Base-by-base conservation (phyloP, 2,113 vertebrate species). In the Turdus rufiventris region DNA sequence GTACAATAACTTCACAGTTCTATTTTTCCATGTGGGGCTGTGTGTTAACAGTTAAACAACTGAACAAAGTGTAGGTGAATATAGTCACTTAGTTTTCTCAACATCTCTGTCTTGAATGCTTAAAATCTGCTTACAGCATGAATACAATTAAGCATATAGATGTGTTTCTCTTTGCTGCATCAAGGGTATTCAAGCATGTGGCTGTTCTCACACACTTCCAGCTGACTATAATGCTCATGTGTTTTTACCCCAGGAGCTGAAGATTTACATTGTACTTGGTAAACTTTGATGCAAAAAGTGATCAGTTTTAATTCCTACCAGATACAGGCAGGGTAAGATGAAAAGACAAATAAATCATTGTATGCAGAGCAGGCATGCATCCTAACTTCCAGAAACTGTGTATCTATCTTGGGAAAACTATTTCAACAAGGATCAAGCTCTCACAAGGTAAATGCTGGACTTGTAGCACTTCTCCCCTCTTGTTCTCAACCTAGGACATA, bases 311-410 rank as follows among this genome's bases (percentile, higher is more conserved):
- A 33, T 34, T 93, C 33, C 57, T 34, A 58, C 31, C 24, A 72
- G n/a, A n/a, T 85, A 58, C 1, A 66, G 17, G 40, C 57, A 82
- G 81, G 65, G 36, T 68, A 60, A 76, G 45, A 60, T 8, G n/a
- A 51, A 91, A 26, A 51, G 5, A 6, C 0, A 0, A 66, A 71
- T 62, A 70, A 84, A 89, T 45, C 1, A 0, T 8, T 78, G 48
- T 29, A n/a, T 33, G 60, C 18, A 71, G 66, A 62, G 48, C 53
- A 65, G 12, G 3, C 36, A 16, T 89, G 43, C 38, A 29, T 53
- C 74, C 29, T 24, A 33, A 18, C 11, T 5, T 26, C 18, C 18
- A 60, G 54, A 28, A 79, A 17, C 38, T 25, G 8, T 1, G 1
- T 24, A 31, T 58, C 42, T 53, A 0, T 7, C 43, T 31, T 31